Percentiles rank a stretch among this genome's conserved stretches.
These are phyloP conservation scores for Phrynocephalus forsythii DNA, from an alignment of 2,797 vertebrate genomes.

Conservation along the genomic window DNA sequence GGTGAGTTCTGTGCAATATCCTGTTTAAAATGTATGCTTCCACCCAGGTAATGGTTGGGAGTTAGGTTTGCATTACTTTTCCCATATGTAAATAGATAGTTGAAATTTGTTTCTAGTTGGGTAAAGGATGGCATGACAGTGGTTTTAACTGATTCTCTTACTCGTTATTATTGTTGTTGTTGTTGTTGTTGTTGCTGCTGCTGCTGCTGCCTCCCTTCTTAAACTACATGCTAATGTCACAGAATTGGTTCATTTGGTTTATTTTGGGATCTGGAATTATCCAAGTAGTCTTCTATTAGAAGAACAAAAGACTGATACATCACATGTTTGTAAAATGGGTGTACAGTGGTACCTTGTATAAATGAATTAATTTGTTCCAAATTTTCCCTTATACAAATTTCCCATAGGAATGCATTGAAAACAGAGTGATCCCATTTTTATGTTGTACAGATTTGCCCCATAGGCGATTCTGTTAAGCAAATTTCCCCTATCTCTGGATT, in stretches of 20 bases:
- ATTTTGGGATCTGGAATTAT: not conserved
- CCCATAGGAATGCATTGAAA: too few species aligned
- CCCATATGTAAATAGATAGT: not conserved
- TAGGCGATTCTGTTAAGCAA: too few species aligned
- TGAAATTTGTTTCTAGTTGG: not conserved
- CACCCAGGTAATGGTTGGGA: not conserved
- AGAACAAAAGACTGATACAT: not conserved
- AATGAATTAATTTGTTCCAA: too few species aligned
- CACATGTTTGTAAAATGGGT: not conserved
- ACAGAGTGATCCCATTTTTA: too few species aligned
- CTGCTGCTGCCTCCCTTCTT: not conserved
- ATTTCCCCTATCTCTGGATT: too few species aligned
- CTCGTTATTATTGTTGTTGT: not conserved
- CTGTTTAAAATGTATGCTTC: constrained; percentile 13
- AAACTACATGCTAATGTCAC: not conserved
- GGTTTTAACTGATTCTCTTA: not conserved
- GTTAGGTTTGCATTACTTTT: not conserved
- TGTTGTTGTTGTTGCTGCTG: too few species aligned
- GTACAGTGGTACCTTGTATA: too few species aligned
- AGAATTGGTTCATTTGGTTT: not conserved
- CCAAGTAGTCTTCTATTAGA: not conserved
- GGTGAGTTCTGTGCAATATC: constrained; percentile 80
- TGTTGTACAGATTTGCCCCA: too few species aligned
- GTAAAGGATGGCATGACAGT: too few species aligned
- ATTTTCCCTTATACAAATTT: too few species aligned